Evolutionary conservation across 2,113 vertebrate genomes (phyloP), one percentile per base, ranked within the genome.

Genomic region (Tachysurus vachellii): DNA sequence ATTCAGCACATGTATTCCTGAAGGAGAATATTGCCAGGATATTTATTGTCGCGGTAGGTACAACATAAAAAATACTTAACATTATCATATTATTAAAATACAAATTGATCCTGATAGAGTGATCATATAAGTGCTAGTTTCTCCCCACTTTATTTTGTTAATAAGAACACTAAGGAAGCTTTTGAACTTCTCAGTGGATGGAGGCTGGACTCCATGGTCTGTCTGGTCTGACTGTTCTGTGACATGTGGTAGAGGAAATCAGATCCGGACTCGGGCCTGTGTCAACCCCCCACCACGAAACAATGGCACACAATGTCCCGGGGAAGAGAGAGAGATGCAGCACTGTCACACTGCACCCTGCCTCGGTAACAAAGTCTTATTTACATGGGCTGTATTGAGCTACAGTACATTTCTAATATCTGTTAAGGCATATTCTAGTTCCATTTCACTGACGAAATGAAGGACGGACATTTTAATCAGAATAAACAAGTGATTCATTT

Each of bases 171-270:
- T 31, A 50, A 64, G 14, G 31, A 61, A n/a, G 17, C 3, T 66
- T 84, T 61, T 26, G 61, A 86, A 19, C 17, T 73, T 68, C 36
- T 11, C 91, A 98, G 97, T 95, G 91, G 92, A 95, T 0, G 95
- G 95, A 2, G 92, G 91, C 14, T 98, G 97, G 97, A 96, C 95
- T 0, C 95, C 93, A 0, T 98, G 97, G 97, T 96, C 97, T 0
- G 93, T 96, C n/a, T 98, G 97, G 97, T 96, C 97, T 0, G 94
- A 94, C 91, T 98, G 97, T 89, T 93, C 96, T 0, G 95, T 94
- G 79, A 96, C 95, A 4, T 98, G 97, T 50, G 95, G 96, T 13
- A 86, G 21, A 0, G 95, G 96, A 19, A 56, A 71, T 10, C 95
- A 94, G 54, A 92, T 96, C 57, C 94, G 94, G 36, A 96, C 91